Percentiles rank a stretch among this genome's conserved stretches.
phyloP scores from a whole-genome alignment of 2,888 invertebrate genomes.

The Apocheima hispidaria region DNA sequence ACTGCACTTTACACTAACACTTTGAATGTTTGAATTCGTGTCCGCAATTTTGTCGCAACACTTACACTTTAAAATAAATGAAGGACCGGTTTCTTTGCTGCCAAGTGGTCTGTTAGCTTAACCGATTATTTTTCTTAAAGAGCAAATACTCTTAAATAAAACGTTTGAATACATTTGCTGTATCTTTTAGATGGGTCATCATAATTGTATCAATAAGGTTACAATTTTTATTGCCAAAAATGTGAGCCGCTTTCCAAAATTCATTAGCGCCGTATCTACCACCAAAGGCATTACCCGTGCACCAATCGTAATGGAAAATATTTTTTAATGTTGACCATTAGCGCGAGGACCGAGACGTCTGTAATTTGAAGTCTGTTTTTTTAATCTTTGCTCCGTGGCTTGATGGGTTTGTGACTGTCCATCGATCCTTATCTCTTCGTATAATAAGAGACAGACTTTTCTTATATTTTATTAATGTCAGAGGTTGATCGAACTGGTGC shows the following conservation, averaged over 20 bases:
- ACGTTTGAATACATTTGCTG: slow-evolving; percentile 17
- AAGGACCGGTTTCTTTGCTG: slow-evolving; percentile 64
- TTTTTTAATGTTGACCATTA: slow-evolving; percentile 84
- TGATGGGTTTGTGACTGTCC: slow-evolving; percentile 84
- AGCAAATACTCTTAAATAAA: slow-evolving; percentile 25
- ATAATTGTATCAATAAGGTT: slow-evolving; percentile 44
- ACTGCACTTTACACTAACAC: slow-evolving; percentile 24
- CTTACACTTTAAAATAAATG: slow-evolving; percentile 49
- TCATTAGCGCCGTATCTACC: slow-evolving; percentile 59
- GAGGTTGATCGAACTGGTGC: slow-evolving; percentile 76
- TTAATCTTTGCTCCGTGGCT: slow-evolving; percentile 72
- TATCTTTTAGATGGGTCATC: slow-evolving; percentile 35
- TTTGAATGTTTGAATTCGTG: slow-evolving; percentile 38
- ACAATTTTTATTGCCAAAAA: slow-evolving; percentile 47
- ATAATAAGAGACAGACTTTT: slow-evolving; percentile 85
- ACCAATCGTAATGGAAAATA: slow-evolving; percentile 76
- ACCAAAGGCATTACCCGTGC: slow-evolving; percentile 67
- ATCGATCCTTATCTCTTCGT: slow-evolving; percentile 80
- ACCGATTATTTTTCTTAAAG: slow-evolving; percentile 48
- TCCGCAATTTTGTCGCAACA: slow-evolving; percentile 38
- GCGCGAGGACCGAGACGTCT: slow-evolving; percentile 74
- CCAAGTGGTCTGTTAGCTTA: slow-evolving; percentile 61
- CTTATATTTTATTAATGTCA: slow-evolving; percentile 85
- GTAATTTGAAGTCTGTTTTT: slow-evolving; percentile 81
- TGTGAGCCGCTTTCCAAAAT: slow-evolving; percentile 58